Percentiles rank a stretch among this genome's conserved stretches.
phyloP scores from a whole-genome alignment of 1,140 invertebrate species.

The Pteromalus puparum region DNA sequence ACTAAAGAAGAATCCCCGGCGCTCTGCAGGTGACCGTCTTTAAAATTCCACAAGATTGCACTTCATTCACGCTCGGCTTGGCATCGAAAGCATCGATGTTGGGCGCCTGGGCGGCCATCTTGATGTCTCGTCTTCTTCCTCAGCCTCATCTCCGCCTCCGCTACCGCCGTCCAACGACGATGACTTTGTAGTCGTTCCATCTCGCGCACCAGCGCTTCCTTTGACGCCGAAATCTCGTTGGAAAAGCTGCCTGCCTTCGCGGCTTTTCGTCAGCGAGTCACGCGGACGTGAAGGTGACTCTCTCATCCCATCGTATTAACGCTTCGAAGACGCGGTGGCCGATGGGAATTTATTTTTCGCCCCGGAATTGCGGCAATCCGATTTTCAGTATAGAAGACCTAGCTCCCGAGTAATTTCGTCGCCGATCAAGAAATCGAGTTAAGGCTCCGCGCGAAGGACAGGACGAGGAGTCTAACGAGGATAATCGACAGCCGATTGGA shows the following conservation, averaged over 20 bases:
- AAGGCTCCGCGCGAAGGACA: conserved; percentile 33
- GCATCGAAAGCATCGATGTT: conserved; percentile 60
- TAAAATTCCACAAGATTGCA: conserved; percentile 70
- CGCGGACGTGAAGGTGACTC: conserved; percentile 30
- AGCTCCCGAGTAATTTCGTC: conserved; percentile 32
- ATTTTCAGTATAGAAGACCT: conserved; percentile 5
- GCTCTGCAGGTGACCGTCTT: conserved; percentile 64
- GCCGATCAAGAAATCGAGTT: conserved; percentile 36
- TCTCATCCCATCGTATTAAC: neutral
- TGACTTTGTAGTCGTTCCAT: conserved; percentile 64
- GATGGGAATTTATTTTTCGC: neutral
- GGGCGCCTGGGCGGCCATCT: conserved; percentile 28
- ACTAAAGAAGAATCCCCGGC: conserved; percentile 26
- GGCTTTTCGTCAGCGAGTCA: conserved; percentile 45
- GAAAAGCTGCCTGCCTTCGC: conserved; percentile 33
- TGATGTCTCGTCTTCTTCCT: conserved; percentile 13
- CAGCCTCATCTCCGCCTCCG: conserved; percentile 43
- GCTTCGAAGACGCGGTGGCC: neutral
- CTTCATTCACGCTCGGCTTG: conserved; percentile 66
- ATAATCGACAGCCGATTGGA: conserved; percentile 49
- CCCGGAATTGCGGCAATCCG: conserved; percentile 13
- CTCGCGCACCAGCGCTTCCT: conserved; percentile 64
- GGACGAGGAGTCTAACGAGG: conserved; percentile 32
- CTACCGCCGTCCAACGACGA: conserved; percentile 1
- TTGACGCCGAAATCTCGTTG: conserved; percentile 58